These are phyloP conservation scores for Pluvianellus socialis DNA, from an alignment of 2,113 vertebrate species.

Conservation along the genomic window DNA sequence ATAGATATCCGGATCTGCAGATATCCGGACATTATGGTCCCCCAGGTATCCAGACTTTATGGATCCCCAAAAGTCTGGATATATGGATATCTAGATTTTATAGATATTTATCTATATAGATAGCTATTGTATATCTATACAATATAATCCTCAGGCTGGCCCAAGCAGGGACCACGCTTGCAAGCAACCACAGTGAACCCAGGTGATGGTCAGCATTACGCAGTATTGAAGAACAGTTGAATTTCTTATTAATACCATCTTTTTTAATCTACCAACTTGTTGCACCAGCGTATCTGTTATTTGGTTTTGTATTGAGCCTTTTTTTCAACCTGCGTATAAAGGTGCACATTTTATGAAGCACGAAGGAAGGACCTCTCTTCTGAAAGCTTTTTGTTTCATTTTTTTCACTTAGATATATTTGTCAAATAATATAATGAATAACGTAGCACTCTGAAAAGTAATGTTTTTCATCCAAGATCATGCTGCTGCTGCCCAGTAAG, in stretches of 20 bases:
- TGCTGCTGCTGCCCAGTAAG: background rate
- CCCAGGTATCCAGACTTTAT: background rate
- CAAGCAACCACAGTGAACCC: background rate
- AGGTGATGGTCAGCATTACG: background rate
- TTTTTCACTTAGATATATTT: background rate
- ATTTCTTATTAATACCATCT: background rate
- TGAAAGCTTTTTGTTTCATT: background rate
- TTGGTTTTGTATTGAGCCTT: background rate
- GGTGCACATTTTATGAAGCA: background rate
- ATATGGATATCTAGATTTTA: background rate
- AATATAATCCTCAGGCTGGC: background rate
- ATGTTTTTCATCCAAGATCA: background rate
- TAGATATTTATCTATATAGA: background rate
- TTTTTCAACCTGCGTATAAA: background rate
- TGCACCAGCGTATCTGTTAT: background rate
- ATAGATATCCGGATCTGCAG: background rate
- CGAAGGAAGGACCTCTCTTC: background rate
- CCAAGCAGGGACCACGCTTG: background rate
- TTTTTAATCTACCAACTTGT: accelerated
- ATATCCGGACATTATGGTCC: background rate
- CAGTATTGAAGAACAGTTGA: background rate
- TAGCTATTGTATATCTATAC: background rate
- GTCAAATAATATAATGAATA: background rate
- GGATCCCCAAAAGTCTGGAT: background rate
- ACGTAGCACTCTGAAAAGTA: background rate